phyloP scores from a whole-genome alignment of 2,113 vertebrate species.

The Elephas maximus region DNA sequence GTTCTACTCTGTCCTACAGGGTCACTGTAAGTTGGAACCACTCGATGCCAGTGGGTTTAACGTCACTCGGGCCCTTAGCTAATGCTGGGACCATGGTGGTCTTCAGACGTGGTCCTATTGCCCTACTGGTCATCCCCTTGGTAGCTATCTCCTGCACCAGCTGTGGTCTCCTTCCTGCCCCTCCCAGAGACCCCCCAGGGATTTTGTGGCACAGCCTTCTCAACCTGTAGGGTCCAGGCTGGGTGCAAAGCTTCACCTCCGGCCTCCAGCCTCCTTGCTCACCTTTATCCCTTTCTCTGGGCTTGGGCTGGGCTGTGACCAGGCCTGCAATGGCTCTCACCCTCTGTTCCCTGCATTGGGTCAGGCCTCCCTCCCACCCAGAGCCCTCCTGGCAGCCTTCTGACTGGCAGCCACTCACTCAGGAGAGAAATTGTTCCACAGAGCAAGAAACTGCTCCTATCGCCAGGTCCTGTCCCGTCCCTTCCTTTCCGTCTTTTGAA shows the following conservation, averaged over 20 bases:
- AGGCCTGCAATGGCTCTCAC: not conserved
- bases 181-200: not conserved
- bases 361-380: not conserved
- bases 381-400: not conserved
- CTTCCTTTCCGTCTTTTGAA: not conserved
- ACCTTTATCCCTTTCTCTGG: not conserved
- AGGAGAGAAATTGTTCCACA: not conserved
- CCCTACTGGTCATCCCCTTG: not conserved
- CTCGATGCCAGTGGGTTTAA: too few relatives aligned
- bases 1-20: too few relatives aligned
- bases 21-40: too few relatives aligned
- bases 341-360: too few relatives aligned
- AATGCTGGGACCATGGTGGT: not conserved
- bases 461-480: not conserved
- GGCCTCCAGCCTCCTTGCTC: not conserved
- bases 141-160: rapidly evolving
- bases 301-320: not conserved
- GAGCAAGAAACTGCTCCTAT: not conserved
- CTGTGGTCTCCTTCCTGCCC: not conserved
- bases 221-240: too few relatives aligned
- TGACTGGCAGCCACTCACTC: not conserved
- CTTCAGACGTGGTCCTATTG: not conserved
- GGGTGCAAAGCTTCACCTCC: not conserved
- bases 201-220: not conserved
- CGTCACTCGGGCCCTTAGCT: not conserved